Percentiles rank a stretch among this genome's conserved stretches.
Conservation (phyloP, 2,888 invertebrate species). For the Epsilonema sp. region DNA sequence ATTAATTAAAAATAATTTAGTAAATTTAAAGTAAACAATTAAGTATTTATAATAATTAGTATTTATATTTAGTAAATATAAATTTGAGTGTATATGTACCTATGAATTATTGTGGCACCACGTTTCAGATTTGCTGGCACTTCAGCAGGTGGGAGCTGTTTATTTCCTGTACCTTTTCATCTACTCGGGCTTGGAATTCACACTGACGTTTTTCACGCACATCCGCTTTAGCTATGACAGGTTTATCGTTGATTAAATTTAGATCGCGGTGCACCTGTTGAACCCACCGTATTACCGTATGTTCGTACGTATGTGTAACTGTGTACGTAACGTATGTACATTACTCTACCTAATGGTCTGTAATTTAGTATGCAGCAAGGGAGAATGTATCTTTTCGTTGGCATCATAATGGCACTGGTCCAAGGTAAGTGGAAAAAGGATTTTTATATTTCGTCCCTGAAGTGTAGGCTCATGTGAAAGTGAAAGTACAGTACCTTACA, state of each 20-base stretch:
- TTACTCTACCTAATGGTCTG: neutral
- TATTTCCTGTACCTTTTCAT: constrained; percentile 72
- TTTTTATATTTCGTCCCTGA: no score
- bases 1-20: no score
- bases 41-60: neutral
- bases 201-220: constrained; percentile 84
- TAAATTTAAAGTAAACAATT: no score
- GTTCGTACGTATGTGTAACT: no score
- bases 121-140: constrained; percentile 14
- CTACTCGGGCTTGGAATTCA: constrained; percentile 90
- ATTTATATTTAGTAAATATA: no score
- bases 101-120: no score
- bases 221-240: constrained; percentile 62
- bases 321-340: neutral
- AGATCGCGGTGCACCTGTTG: no score
- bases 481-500: neutral
- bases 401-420: constrained; percentile 67
- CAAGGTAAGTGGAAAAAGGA: no score
- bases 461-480: no score
- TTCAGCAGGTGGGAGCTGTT: constrained; percentile 30
- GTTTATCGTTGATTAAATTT: no score
- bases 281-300: no score
- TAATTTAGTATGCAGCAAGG: constrained; percentile 71
- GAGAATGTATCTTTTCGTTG: constrained; percentile 85
- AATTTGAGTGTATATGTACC: no score